phyloP scores from a whole-genome alignment of 2,888 invertebrate species.

The Priapulus caudatus region DNA sequence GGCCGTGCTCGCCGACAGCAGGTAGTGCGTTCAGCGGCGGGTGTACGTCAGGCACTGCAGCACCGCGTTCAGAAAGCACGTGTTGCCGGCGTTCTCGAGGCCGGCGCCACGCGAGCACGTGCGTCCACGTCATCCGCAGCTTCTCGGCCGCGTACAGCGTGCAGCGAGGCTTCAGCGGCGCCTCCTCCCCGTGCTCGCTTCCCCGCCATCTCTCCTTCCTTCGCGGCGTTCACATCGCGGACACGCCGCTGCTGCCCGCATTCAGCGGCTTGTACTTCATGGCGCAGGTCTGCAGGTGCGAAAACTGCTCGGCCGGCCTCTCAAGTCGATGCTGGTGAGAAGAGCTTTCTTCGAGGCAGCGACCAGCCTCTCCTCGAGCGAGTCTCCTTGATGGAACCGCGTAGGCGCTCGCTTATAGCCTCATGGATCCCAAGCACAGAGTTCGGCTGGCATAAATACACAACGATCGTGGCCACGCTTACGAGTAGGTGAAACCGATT shows the following conservation, averaged over 20 bases:
- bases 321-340: constrained; percentile 64
- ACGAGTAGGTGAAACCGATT: too few relatives aligned
- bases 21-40: constrained; percentile 40
- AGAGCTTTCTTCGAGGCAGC: constrained; percentile 64
- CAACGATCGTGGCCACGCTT: too few relatives aligned
- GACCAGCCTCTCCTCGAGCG: constrained; percentile 55
- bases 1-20: constrained; percentile 20
- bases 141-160: constrained; percentile 67
- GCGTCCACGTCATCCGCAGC: constrained; percentile 76
- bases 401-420: too few relatives aligned
- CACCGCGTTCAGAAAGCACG: constrained; percentile 92
- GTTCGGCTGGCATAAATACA: too few relatives aligned
- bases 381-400: too few relatives aligned
- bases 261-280: constrained; percentile 66
- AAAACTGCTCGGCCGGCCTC: constrained; percentile 53
- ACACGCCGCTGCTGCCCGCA: constrained; percentile 9
- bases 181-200: constrained; percentile 4
- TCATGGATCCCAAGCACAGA: too few relatives aligned
- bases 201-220: constrained; percentile 23
- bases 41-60: constrained; percentile 52
- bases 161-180: constrained; percentile 56
- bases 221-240: too few relatives aligned
- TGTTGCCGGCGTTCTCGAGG: constrained; percentile 87
- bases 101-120: constrained; percentile 80
- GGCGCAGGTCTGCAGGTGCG: constrained; percentile 59